These are phyloP conservation scores for Oopsacas minuta DNA, from an alignment of 37 sponge, comb jelly and placozoan species.

Conservation along the genomic window DNA sequence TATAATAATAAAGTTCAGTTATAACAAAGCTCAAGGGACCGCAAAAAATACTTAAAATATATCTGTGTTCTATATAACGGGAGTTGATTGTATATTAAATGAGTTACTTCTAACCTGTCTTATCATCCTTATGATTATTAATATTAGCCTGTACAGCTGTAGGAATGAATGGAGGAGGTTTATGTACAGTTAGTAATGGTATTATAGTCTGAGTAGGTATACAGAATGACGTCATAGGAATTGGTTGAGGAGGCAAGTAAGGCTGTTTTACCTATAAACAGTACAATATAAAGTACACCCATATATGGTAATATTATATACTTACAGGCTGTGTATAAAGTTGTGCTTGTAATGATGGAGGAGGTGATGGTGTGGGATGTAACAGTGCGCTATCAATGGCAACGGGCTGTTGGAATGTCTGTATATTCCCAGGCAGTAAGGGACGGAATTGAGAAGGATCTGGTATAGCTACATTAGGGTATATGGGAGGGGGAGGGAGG, in stretches of 20 bases:
- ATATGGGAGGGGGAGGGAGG: neutral
- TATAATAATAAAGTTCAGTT: too few species aligned
- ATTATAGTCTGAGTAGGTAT: neutral
- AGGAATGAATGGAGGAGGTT: neutral
- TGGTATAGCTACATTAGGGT: neutral
- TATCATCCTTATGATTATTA: neutral
- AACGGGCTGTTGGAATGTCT: neutral
- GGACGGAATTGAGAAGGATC: neutral
- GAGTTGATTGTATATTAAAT: neutral
- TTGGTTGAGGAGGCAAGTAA: neutral
- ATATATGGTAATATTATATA: too few species aligned
- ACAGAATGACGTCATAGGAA: neutral
- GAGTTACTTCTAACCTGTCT: neutral
- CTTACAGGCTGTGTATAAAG: too few species aligned
- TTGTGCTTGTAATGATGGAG: too few species aligned
- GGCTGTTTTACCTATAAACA: neutral
- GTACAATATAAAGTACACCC: too few species aligned
- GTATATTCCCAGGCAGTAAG: neutral
- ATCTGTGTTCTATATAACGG: neutral
- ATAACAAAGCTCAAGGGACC: too few species aligned
- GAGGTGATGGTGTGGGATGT: too few species aligned
- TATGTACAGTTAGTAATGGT: neutral
- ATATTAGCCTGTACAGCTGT: neutral
- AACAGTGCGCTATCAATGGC: too few species aligned
- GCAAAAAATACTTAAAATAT: too few species aligned